Evolutionary conservation across 2,113 vertebrate genomes (phyloP), one percentile per base, ranked within the genome.

Genomic region (Osmerus eperlanus): DNA sequence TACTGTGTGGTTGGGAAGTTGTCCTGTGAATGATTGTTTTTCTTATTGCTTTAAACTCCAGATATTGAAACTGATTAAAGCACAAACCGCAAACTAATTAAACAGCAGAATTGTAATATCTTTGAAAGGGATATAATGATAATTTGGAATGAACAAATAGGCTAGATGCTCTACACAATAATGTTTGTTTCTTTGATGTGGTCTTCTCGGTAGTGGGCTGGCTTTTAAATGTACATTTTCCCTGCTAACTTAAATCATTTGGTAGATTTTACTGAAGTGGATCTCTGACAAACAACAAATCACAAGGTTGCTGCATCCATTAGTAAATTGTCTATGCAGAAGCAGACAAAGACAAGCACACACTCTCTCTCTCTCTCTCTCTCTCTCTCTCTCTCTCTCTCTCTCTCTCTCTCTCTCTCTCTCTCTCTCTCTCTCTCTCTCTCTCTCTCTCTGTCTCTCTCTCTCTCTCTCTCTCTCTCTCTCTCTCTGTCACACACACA

Each of bases 291-390:
- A 88, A 90, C 86, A 88, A 86, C 89, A 89, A 90, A 89, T 88
- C 88, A 89, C 85, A 88, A 89, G 87, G 82, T 87, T 91, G 86
- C 84, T 83, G 88, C 87, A 89, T 90, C 88, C 86, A 90, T 92
- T 91, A 91, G 89, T 80, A 87, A 88, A 91, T 89, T 91, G 87
- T 82, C 84, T 90, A 66, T 82, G 87, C 81, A 32, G 84, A 85
- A 65, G 41, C 52, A 70, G 16, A 29, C 64, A 19, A 41, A 54
- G 12, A n/a, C 61, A 69, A 51, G 19, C n/a, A 64, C 59, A 25
- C 58, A n/a, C 18, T 18, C 56, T n/a, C 18, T n/a, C 56, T n/a
- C 15, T n/a, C 16, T 54, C 3, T 32, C 3, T 32, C 5, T 32
- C 29, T 32, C 29, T 32, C 29, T 32, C 29, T 32, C 29, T 32